Evolutionary conservation across 2,888 invertebrate species (phyloP).

Genomic region (Hypselothyrea guttata): DNA sequence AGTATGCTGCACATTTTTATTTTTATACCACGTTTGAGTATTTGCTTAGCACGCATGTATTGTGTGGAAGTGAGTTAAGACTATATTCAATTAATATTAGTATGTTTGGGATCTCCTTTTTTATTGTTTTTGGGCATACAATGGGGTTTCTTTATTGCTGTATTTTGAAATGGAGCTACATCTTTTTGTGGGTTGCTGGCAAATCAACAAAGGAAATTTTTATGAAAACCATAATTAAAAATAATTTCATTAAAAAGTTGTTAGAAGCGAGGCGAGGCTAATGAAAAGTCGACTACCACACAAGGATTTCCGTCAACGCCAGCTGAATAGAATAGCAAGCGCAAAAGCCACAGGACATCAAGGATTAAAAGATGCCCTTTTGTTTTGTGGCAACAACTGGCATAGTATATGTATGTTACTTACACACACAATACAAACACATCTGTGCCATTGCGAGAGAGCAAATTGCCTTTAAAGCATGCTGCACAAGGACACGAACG

Average conservation of each 20-base stretch:
- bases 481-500: conserved; percentile 25
- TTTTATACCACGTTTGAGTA: conserved; percentile 20
- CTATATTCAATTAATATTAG: too few species aligned
- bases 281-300: conserved; percentile 31
- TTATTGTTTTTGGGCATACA: conserved; percentile 21
- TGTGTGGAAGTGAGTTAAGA: neutral
- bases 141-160: conserved; percentile 30
- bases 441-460: conserved; percentile 31
- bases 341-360: conserved; percentile 68
- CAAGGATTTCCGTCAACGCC: conserved; percentile 43
- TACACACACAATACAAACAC: conserved; percentile 4
- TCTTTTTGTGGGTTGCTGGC: conserved; percentile 11
- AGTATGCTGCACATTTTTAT: neutral
- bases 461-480: conserved; percentile 69
- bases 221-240: conserved; percentile 71
- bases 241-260: conserved; percentile 65
- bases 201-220: conserved; percentile 55
- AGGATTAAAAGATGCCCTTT: conserved; percentile 66
- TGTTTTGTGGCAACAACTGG: conserved; percentile 40
- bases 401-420: too few species aligned
- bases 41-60: conserved; percentile 4
- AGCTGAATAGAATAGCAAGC: conserved; percentile 40
- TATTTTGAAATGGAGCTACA: conserved; percentile 10
- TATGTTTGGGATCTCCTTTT: neutral
- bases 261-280: conserved; percentile 27